Evolutionary conservation across 2,888 invertebrate species (phyloP).

Genomic region (Drosophila prolongata): DNA sequence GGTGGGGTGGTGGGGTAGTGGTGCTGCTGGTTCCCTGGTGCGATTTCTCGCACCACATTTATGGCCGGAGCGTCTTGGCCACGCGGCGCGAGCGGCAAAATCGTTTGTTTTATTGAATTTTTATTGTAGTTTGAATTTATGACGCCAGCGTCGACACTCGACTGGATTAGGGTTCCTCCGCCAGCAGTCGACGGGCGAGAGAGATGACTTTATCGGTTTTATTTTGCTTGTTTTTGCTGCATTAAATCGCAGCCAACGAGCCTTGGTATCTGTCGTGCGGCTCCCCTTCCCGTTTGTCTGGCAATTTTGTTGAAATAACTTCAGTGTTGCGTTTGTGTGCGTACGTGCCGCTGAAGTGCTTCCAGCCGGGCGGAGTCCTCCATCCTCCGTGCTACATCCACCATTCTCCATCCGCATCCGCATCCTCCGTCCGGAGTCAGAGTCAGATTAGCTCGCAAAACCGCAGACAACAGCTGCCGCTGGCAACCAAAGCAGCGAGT

Average conservation of each 20-base stretch:
- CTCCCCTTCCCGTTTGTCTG: constrained; percentile 65
- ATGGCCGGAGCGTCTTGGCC: constrained; percentile 40
- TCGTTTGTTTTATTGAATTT: constrained; percentile 83
- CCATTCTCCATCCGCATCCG: not conserved
- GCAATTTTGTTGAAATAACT: constrained; percentile 80
- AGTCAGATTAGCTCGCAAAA: constrained; percentile 76
- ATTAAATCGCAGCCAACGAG: constrained; percentile 74
- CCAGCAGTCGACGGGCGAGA: constrained; percentile 27
- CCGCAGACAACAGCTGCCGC: constrained; percentile 79
- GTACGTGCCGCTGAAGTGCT: constrained; percentile 78
- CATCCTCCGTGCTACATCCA: not conserved
- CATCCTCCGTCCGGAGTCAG: constrained; percentile 37
- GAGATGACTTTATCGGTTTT: constrained; percentile 75
- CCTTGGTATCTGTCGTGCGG: constrained; percentile 50
- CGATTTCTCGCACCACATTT: constrained; percentile 44
- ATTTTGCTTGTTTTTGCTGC: constrained; percentile 66
- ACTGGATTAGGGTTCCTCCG: constrained; percentile 75
- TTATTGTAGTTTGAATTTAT: constrained; percentile 83
- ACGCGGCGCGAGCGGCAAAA: constrained; percentile 32
- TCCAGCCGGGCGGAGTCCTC: constrained; percentile 21
- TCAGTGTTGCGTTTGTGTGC: constrained; percentile 77
- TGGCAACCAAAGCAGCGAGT: constrained; percentile 50
- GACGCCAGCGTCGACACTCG: constrained; percentile 63
- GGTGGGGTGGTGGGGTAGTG: not conserved
- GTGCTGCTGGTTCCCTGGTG: constrained; percentile 25